A percentile compares a stretch with the other conserved stretches of the same genome.
phyloP scores from a whole-genome alignment of 2,113 vertebrate species.

The Physeter macrocephalus region DNA sequence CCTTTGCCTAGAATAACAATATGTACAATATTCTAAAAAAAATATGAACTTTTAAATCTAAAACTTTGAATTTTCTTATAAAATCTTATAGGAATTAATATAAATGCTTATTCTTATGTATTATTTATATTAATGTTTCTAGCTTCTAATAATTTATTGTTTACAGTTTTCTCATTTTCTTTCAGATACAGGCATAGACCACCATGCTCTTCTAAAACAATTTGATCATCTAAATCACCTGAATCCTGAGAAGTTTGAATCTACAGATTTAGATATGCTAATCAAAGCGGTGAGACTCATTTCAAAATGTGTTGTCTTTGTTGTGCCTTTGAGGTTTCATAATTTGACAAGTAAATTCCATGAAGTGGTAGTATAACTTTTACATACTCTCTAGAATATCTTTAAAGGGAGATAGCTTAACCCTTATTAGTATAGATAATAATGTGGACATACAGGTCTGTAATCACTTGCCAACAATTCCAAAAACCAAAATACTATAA shows the following conservation, averaged over 20 bases:
- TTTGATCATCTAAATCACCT: conserved; percentile 97
- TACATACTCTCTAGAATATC: background rate
- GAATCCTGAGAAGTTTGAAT: conserved; percentile 96
- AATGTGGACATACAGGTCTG: background rate
- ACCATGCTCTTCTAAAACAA: conserved; percentile 94
- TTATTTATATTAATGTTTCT: conserved; percentile 5
- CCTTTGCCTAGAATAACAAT: background rate
- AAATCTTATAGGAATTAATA: background rate
- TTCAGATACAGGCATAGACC: conserved; percentile 87
- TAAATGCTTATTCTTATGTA: background rate
- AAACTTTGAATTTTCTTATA: background rate
- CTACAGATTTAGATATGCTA: conserved; percentile 94
- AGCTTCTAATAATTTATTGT: background rate
- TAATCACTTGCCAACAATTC: background rate
- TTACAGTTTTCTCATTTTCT: conserved; percentile 54
- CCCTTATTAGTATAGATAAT: background rate
- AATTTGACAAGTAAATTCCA: conserved; percentile 18
- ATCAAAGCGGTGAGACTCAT: conserved; percentile 91
- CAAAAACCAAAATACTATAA: conserved; percentile 6
- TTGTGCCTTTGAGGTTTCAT: conserved; percentile 17
- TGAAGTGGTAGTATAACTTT: background rate
- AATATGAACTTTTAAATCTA: background rate
- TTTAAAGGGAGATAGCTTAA: background rate
- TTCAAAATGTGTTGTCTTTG: background rate
- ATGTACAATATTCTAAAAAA: background rate